Base-by-base conservation (phyloP, 2,113 vertebrate genomes). In the Greenwoodochromis staneri region DNA sequence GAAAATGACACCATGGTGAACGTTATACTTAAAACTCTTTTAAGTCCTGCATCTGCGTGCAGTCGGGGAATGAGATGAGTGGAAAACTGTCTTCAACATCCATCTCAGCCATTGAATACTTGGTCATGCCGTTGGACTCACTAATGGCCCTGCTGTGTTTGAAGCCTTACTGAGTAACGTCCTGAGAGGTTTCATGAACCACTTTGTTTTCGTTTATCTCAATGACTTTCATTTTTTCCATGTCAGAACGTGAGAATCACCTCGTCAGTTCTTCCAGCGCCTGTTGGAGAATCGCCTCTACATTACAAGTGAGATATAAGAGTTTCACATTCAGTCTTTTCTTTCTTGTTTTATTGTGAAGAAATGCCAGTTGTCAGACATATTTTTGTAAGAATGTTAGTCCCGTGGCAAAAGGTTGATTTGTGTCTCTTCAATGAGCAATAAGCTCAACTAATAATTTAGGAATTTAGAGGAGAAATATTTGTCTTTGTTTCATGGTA, bases 261-360 rank as follows among this genome's bases (percentile, higher is more conserved):
- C 31, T 36, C 17, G 3, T 12, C 59, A n/a, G 31, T 36, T 36
- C 59, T 63, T 36, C 59, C 59, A 63, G 59, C 9, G 4, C 17
- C 59, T 63, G 59, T 19, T 19, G 16, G 59, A 63, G 31, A 36
- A 36, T 36, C 17, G 0, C 0, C 31, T 34, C 57, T 61, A 6
- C 59, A 34, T 19, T 0, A 63, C 17, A 36, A 0, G 59, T 63
- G 17, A 36, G 59, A 19, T 36, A 36, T n/a, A 0, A 36, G 59
- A 63, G 59, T 63, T 63, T 36, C 17, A 63, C 0, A 34, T 36
- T 63, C 31, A 36, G 59, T 63, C 59, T 63, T 19, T 63, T 63
- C 16, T 34, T 63, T 36, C 31, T 31, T n/a, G 59, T 36, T 63
- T 63, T 34, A 10, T 34, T 63, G 29, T 34, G 29, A 29, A 63